phyloP scores from a whole-genome alignment of 2,797 vertebrate species.

The Mus minutoides region DNA sequence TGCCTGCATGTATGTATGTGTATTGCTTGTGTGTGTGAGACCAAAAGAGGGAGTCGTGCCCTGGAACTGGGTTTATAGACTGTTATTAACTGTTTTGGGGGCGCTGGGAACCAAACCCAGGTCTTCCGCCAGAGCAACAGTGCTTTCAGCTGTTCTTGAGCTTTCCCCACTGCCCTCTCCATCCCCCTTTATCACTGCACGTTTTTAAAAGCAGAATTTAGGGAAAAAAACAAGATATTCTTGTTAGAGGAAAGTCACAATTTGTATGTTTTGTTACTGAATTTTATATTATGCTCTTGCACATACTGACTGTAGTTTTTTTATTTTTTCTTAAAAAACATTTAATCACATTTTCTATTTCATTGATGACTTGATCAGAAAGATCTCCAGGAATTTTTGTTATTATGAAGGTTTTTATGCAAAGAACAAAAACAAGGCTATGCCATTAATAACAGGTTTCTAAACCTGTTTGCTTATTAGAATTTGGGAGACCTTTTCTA shows the following conservation, averaged over 20 bases:
- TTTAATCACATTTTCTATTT: background rate
- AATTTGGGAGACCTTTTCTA: conserved; percentile 39
- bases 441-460: conserved; percentile 21
- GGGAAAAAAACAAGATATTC: background rate
- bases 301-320: background rate
- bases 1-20: too few species aligned
- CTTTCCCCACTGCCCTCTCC: background rate
- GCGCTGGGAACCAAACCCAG: background rate
- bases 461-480: conserved; percentile 50
- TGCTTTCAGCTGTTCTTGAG: background rate
- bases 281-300: background rate
- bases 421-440: background rate
- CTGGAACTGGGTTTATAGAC: background rate
- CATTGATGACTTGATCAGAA: background rate
- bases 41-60: background rate
- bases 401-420: conserved; percentile 29
- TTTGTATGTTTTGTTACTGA: background rate
- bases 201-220: background rate
- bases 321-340: background rate
- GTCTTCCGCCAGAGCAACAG: background rate
- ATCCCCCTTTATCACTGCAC: background rate
- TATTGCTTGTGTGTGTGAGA: background rate
- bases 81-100: background rate
- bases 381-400: background rate
- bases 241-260: background rate